Evolutionary conservation across 1,140 invertebrate genomes (phyloP).

Genomic region (Zaprionus kolodkinae): DNA sequence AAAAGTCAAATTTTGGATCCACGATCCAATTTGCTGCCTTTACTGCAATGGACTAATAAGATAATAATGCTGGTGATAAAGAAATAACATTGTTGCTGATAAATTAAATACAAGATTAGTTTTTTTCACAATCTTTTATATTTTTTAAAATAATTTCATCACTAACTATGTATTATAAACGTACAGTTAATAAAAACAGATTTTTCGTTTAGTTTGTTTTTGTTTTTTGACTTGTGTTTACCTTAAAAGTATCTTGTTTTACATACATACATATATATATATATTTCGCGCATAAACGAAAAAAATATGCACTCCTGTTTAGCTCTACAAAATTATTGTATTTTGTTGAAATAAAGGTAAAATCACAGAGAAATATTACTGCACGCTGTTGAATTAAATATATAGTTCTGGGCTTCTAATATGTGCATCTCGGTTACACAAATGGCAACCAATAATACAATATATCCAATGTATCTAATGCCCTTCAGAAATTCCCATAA

Average conservation of each 20-base stretch:
- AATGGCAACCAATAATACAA: slow-evolving; percentile 86
- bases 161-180: background rate
- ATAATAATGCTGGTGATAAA: too few relatives aligned
- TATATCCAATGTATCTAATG: slow-evolving; percentile 87
- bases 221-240: background rate
- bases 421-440: slow-evolving; percentile 87
- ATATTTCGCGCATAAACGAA: background rate
- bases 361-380: slow-evolving; percentile 83
- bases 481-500: slow-evolving; percentile 89
- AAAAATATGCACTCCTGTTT: slow-evolving; percentile 5
- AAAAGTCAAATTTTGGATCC: too few relatives aligned
- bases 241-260: background rate
- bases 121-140: too few relatives aligned
- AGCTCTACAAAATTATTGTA: slow-evolving; percentile 75
- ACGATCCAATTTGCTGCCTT: too few relatives aligned
- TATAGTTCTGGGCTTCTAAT: slow-evolving; percentile 85
- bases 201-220: background rate
- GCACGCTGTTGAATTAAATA: slow-evolving; percentile 84
- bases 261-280: background rate
- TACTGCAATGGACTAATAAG: too few relatives aligned
- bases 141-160: too few relatives aligned
- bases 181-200: background rate
- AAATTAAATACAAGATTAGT: too few relatives aligned
- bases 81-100: too few relatives aligned
- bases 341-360: slow-evolving; percentile 72